A percentile compares a stretch with the other conserved stretches of the same genome.
These are phyloP conservation scores for Bombus breviceps DNA, from an alignment of 1,140 invertebrate species.

Conservation along the genomic window DNA sequence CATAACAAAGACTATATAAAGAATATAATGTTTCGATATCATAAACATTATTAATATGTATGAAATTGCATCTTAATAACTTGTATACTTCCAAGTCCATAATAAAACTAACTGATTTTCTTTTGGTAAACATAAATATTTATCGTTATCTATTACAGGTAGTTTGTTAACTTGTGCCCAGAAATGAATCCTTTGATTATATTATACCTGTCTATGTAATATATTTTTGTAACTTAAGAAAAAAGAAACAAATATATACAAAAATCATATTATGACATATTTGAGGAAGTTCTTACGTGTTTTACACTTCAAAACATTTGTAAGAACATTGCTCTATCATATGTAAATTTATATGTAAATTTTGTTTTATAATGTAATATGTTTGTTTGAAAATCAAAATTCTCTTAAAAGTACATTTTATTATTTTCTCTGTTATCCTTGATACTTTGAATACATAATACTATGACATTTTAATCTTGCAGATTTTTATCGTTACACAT, in stretches of 20 bases:
- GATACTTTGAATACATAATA: not conserved
- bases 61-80: not conserved
- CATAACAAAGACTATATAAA: not conserved
- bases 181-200: not conserved
- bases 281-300: not conserved
- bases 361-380: not conserved
- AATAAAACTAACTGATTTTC: too few relatives aligned
- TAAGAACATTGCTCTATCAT: not conserved
- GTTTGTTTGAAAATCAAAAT: not conserved
- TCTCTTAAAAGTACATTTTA: not conserved
- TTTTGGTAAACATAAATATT: not conserved
- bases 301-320: not conserved
- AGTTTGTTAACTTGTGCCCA: too few relatives aligned
- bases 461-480: not conserved
- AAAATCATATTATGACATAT: not conserved
- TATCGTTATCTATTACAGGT: not conserved
- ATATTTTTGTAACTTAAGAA: not conserved
- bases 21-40: not conserved
- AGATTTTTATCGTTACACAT: not conserved
- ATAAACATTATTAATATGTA: not conserved
- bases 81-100: too few relatives aligned
- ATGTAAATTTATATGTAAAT: not conserved
- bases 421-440: not conserved
- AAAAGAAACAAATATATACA: too few relatives aligned
- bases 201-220: not conserved